phyloP scores from a whole-genome alignment of 2,797 vertebrate genomes.

The Atherinosoma microstoma region DNA sequence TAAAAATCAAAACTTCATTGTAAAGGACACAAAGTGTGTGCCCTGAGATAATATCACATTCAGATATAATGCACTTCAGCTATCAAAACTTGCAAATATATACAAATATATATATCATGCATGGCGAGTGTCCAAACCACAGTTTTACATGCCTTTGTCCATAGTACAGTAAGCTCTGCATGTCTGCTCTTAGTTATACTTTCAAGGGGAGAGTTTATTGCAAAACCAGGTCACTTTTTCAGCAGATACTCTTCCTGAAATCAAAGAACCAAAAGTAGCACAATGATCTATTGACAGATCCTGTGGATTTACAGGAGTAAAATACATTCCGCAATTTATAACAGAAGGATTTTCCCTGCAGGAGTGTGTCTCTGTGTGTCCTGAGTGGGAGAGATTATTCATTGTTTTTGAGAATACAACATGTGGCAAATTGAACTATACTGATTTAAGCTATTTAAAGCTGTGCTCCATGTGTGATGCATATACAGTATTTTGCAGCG shows the following conservation, averaged over 20 bases:
- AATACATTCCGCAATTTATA: constrained; percentile 50
- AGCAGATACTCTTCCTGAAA: constrained; percentile 57
- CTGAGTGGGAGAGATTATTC: constrained; percentile 31
- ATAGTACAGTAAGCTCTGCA: constrained; percentile 58
- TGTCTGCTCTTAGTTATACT: constrained; percentile 77
- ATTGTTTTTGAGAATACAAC: constrained; percentile 17
- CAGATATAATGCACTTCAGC: constrained; percentile 48
- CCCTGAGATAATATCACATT: constrained; percentile 43
- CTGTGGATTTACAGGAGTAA: constrained; percentile 60
- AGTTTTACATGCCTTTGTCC: constrained; percentile 58
- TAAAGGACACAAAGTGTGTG: constrained; percentile 45
- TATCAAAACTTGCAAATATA: constrained; percentile 47
- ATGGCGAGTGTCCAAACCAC: constrained; percentile 71
- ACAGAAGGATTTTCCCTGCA: constrained; percentile 16
- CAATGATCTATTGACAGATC: constrained; percentile 67
- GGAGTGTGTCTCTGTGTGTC: constrained; percentile 41
- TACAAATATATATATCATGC: constrained; percentile 30
- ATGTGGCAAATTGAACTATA: not conserved
- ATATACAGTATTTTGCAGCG: not conserved
- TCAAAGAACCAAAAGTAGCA: constrained; percentile 63
- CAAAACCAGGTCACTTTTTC: constrained; percentile 69
- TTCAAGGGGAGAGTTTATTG: constrained; percentile 63
- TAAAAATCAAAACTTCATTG: constrained; percentile 19
- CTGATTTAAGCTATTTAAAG: constrained; percentile 15
- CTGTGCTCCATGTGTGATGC: not conserved